These are phyloP conservation scores for Stenoptilia bipunctidactyla DNA, from an alignment of 2,888 invertebrate genomes.

Conservation along the genomic window DNA sequence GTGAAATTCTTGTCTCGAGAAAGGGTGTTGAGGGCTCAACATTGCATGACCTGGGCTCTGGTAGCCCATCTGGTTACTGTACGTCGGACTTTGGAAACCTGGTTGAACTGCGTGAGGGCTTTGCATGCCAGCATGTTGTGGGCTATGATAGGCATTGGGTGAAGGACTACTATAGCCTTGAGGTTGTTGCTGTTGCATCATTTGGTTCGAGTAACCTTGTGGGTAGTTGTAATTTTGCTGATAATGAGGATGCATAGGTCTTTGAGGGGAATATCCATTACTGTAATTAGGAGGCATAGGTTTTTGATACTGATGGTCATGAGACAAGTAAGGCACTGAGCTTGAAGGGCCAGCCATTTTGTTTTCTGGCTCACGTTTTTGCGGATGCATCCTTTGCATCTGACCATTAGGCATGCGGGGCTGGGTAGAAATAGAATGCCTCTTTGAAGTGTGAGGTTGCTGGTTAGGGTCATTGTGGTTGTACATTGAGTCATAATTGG, in stretches of 20 bases:
- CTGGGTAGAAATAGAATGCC: slow-evolving; percentile 46
- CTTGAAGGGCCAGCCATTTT: slow-evolving; percentile 29
- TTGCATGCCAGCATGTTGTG: slow-evolving; percentile 52
- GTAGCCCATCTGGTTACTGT: slow-evolving; percentile 49
- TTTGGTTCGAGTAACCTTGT: slow-evolving; percentile 49
- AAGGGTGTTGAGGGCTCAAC: slow-evolving; percentile 55
- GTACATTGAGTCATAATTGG: slow-evolving; percentile 59
- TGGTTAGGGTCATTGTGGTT: slow-evolving; percentile 46
- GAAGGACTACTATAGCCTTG: slow-evolving; percentile 50
- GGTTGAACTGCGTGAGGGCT: slow-evolving; percentile 50
- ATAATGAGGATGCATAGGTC: slow-evolving; percentile 44
- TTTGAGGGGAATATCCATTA: slow-evolving; percentile 45
- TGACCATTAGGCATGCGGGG: slow-evolving; percentile 50
- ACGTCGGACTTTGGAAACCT: slow-evolving; percentile 56
- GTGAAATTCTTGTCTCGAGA: slow-evolving; percentile 44
- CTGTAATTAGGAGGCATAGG: slow-evolving; percentile 38
- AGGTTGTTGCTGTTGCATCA: slow-evolving; percentile 38
- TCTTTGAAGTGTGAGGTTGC: slow-evolving; percentile 44
- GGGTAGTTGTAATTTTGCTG: slow-evolving; percentile 53
- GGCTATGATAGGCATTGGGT: slow-evolving; percentile 49
- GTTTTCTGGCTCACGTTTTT: slow-evolving; percentile 43
- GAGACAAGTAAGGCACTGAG: slow-evolving; percentile 46
- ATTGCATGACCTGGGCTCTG: slow-evolving; percentile 51
- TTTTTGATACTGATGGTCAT: slow-evolving; percentile 64
- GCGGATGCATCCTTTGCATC: slow-evolving; percentile 38